These are phyloP conservation scores for Lithophane socia DNA, from an alignment of 2,888 invertebrate species.

Conservation along the genomic window DNA sequence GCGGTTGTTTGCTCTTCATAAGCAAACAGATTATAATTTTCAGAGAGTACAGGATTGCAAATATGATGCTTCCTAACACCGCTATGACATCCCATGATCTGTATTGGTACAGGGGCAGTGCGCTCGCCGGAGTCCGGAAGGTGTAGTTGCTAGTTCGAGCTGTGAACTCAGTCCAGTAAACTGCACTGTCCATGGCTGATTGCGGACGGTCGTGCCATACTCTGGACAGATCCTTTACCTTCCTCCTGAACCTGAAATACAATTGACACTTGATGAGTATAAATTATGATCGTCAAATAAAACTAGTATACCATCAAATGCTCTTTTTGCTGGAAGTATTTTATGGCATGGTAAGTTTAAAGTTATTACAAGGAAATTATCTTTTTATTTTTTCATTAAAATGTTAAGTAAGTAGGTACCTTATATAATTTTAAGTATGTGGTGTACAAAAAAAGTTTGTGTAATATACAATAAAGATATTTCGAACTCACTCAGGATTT, in stretches of 20 bases:
- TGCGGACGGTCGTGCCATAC: constrained; percentile 91
- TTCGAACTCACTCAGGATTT: constrained; percentile 84
- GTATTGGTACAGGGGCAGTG: constrained; percentile 88
- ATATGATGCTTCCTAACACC: constrained; percentile 42
- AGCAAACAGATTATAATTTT: constrained; percentile 30
- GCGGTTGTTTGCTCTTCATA: not conserved
- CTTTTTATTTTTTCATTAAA: too few species aligned
- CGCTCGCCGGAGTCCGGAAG: constrained; percentile 84
- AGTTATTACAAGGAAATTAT: too few species aligned
- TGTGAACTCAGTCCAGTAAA: constrained; percentile 92
- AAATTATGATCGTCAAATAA: too few species aligned
- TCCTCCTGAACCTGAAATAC: constrained; percentile 78
- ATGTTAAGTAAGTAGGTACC: too few species aligned
- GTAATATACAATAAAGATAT: not conserved
- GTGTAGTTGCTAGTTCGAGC: constrained; percentile 85
- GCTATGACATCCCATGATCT: constrained; percentile 80
- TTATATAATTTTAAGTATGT: too few species aligned
- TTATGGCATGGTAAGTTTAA: too few species aligned
- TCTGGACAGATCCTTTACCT: constrained; percentile 86
- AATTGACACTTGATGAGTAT: not conserved
- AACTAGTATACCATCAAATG: not conserved
- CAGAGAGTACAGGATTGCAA: constrained; percentile 32
- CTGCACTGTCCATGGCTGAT: constrained; percentile 90
- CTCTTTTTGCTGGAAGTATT: not conserved
- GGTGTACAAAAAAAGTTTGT: not conserved